These are phyloP conservation scores for Melangyna quadrimaculata DNA, from an alignment of 2,888 invertebrate species.

Conservation along the genomic window DNA sequence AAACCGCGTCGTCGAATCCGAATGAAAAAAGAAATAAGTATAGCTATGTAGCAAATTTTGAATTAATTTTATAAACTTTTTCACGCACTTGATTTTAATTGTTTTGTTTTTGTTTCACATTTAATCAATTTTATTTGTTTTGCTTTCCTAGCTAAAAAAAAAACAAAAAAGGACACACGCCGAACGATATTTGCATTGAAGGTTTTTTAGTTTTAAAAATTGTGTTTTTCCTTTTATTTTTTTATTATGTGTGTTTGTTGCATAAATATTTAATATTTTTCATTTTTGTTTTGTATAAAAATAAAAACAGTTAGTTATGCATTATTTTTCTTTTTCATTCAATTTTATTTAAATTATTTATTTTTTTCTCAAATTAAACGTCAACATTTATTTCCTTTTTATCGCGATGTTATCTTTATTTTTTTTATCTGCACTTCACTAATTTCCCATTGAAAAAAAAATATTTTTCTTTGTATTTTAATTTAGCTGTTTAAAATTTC, in stretches of 20 bases:
- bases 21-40: background rate
- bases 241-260: constrained; percentile 42
- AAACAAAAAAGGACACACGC: constrained; percentile 46
- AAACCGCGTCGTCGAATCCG: constrained; percentile 36
- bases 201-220: constrained; percentile 19
- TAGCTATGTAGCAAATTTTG: constrained; percentile 26
- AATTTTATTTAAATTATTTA: background rate
- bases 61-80: background rate
- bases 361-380: constrained; percentile 11
- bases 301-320: constrained; percentile 58
- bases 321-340: constrained; percentile 13
- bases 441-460: constrained; percentile 40
- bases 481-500: constrained; percentile 70
- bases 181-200: background rate
- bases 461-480: constrained; percentile 43
- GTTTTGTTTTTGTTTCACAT: constrained; percentile 30
- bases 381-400: constrained; percentile 17
- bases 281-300: constrained; percentile 55
- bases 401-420: constrained; percentile 24
- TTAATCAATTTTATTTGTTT: background rate
- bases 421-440: constrained; percentile 40
- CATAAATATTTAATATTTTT: constrained; percentile 53
- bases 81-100: constrained; percentile 26
- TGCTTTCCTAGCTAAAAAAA: constrained; percentile 14
- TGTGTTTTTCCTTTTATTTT: background rate